Conservation (phyloP, 2,113 vertebrate species). For the Loxodonta africana region DNA sequence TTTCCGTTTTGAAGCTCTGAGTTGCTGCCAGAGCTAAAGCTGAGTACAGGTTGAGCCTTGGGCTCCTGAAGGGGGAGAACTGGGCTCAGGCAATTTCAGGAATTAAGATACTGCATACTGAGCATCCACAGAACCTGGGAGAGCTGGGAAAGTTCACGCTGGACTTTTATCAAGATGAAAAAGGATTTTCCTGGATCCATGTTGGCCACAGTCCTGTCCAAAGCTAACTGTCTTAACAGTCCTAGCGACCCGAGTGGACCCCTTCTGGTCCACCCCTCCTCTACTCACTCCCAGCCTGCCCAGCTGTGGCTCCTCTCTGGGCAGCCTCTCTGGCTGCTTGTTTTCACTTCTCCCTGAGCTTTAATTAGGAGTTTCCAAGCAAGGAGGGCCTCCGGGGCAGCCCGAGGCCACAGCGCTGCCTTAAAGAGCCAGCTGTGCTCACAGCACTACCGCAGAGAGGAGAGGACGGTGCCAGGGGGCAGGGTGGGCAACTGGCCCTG, state of each 20-base stretch:
- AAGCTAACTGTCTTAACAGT: not conserved
- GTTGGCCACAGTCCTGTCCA: not conserved
- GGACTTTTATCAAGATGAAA: not conserved
- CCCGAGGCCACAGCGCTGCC: slow-evolving; percentile 76
- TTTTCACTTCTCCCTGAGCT: slow-evolving; percentile 73
- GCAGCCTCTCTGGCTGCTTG: slow-evolving; percentile 67
- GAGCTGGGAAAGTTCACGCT: not conserved
- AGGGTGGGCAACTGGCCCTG: not conserved
- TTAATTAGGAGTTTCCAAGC: slow-evolving; percentile 85
- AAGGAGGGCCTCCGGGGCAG: slow-evolving; percentile 79
- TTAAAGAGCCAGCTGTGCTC: slow-evolving; percentile 80
- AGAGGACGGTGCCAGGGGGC: not conserved
- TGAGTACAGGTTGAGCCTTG: not conserved
- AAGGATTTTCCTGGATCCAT: not conserved
- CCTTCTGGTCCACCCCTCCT: not conserved
- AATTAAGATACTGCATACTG: not conserved
- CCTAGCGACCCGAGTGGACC: not conserved
- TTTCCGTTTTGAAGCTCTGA: not conserved
- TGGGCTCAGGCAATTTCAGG: not conserved
- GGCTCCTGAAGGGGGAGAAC: not conserved
- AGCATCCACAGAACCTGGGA: not conserved
- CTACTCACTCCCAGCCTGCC: slow-evolving; percentile 46
- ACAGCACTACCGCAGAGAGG: not conserved
- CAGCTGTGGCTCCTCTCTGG: slow-evolving; percentile 4
- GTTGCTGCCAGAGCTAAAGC: slow-evolving; percentile 4